phyloP scores from a whole-genome alignment of 2,797 vertebrate species.

The Lycodopsis pacificus region DNA sequence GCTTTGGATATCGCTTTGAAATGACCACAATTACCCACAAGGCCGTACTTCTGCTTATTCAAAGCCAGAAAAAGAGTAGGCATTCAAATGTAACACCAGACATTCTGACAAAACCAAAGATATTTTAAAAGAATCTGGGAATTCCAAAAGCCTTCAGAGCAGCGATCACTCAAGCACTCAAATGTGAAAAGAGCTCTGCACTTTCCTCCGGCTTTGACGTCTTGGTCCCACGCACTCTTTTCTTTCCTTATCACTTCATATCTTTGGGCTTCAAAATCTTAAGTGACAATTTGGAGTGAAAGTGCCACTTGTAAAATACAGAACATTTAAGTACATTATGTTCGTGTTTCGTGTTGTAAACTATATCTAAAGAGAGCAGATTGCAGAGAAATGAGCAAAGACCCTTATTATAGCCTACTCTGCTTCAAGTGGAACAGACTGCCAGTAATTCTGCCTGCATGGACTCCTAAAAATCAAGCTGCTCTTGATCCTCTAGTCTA shows the following conservation, averaged over 20 bases:
- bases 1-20: conserved; percentile 42
- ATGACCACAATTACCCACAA: conserved; percentile 32
- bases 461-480: conserved; percentile 12
- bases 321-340: background rate
- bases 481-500: conserved; percentile 7
- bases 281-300: conserved; percentile 23
- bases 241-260: conserved; percentile 4
- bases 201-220: conserved; percentile 8
- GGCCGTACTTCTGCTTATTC: conserved; percentile 5
- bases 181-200: conserved; percentile 18
- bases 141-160: conserved; percentile 28
- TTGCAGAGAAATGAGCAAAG: background rate
- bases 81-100: conserved; percentile 28
- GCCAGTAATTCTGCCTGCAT: background rate
- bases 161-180: conserved; percentile 24
- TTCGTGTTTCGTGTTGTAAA: conserved; percentile 3
- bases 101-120: conserved; percentile 20
- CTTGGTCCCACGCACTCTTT: background rate
- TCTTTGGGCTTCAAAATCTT: background rate
- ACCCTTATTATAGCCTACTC: background rate
- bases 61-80: conserved; percentile 1
- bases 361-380: background rate
- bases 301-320: conserved; percentile 1
- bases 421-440: conserved; percentile 2
- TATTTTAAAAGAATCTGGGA: conserved; percentile 11